Base-by-base conservation (phyloP, 2,888 invertebrate genomes). In the Alloplasta piceator region DNA sequence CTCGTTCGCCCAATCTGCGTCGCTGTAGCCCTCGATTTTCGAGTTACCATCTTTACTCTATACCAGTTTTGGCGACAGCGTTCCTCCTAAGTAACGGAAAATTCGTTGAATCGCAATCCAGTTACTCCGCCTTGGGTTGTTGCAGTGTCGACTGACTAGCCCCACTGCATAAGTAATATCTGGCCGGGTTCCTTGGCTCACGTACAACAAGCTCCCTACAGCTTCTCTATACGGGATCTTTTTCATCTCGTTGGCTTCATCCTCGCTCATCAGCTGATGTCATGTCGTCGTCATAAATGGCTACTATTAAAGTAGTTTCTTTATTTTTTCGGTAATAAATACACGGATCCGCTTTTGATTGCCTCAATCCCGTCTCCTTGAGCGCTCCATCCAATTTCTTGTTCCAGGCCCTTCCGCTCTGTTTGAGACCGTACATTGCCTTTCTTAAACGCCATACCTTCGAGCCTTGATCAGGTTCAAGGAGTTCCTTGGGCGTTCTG, bases 241-340 rank as follows among this genome's bases (percentile, higher is more conserved):
- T 6, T 9, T 41, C 58, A 52, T 39, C n/a, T 76, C 58, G 10
- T 52, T 14, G 26, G 26, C 26, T 7, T 68, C 60, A 12, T 73
- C 64, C 14, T 66, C 63, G 1, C 26, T 66, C 39, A 14, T 50
- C 12, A 39, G 12, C n/a, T 58, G 46, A 9, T n/a, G n/a, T n/a
- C 0, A 84, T 43, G 39, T 85, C 84, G 58, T 85, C 83, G 0
- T 83, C 83, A 43, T 82, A 85, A 7, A 83, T 61, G 9, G 58
- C 58, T n/a, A 58, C 12, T n/a, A n/a, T 72, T 5, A 52, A n/a
- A 3, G 7, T 71, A n/a, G 4, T 74, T 14, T 60, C 56, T 10
- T 72, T 26, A 4, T 63, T 38, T 78, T 50, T 16, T 3, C 48
- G 12, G 12, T 48, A 80, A 50, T 78, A 83, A 1, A 81, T 10